A percentile compares a stretch with the other conserved stretches of the same genome.
Evolutionary conservation across 2,113 vertebrate genomes (phyloP).

Genomic region (Mungos mungo): DNA sequence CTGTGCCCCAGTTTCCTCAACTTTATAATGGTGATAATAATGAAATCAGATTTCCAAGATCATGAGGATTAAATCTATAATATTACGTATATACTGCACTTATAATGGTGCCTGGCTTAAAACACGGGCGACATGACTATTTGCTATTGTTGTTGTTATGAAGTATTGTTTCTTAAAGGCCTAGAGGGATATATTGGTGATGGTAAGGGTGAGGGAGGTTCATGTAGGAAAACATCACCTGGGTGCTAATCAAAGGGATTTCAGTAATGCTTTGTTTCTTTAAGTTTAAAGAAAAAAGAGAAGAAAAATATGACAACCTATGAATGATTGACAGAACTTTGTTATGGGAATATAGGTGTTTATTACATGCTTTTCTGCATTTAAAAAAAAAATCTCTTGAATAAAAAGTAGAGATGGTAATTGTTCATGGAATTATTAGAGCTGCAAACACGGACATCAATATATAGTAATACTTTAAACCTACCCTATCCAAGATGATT

Average conservation of each 20-base stretch:
- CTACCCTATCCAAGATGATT: background rate
- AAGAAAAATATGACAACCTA: background rate
- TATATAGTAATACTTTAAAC: background rate
- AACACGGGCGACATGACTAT: background rate
- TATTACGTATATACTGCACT: background rate
- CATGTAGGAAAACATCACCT: background rate
- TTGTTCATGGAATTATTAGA: background rate
- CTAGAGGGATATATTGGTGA: background rate
- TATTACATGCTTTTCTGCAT: background rate
- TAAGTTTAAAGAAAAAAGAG: background rate
- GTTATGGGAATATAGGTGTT: background rate
- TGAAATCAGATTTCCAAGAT: background rate
- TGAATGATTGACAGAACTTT: background rate
- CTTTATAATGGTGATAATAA: background rate
- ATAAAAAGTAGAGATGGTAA: background rate
- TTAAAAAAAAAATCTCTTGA: background rate
- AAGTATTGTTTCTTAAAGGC: background rate
- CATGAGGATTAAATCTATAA: background rate
- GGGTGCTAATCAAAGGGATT: background rate
- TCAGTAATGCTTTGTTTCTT: background rate
- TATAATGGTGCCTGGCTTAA: background rate
- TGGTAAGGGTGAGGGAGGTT: background rate
- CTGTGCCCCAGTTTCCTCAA: background rate
- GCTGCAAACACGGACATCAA: background rate
- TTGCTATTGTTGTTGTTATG: background rate